Base-by-base conservation (phyloP, 64 coral and sea anemone species). In the Hydrozoanthus tunicans region DNA sequence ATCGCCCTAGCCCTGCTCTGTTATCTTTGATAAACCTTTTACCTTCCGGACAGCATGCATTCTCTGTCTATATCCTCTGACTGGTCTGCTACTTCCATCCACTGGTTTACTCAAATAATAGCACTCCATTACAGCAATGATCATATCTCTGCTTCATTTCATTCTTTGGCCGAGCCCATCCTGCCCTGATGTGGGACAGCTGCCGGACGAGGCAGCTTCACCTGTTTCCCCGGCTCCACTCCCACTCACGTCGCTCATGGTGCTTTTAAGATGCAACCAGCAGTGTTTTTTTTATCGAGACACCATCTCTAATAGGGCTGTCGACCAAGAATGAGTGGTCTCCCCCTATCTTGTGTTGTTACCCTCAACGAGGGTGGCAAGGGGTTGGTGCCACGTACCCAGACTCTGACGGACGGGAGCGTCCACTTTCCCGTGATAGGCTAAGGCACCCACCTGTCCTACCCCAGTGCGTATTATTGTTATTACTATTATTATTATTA, bases 21-120 rank as follows among this genome's bases (percentile, higher is more conserved):
- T 91, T 91, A 80, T 79, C 76, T 80, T 91, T 91, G 89, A 77
- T 66, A 91, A 79, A 53, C 74, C 76, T 79, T 62, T 91, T 91
- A 20, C 89, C 75, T 91, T 67, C 89, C 74, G 80, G 59, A 55
- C 89, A 79, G 75, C 60, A 91, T 91, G 89, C 75, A 91, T 91
- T 91, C 89, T 91, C 89, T 73, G 90, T 82, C 79, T 91, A 82
- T 91, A 82, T 91, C 90, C 90, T 91, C 79, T 91, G 67, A 91
- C 59, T 72, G 79, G 64, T 91, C 79, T 82, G 70, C 76, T 75
- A 79, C 62, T 91, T 91, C 53, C 61, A 91, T 91, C 89, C 43
- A 91, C 89, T 91, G 77, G 89, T 80, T 80, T 91, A 80, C 89
- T 80, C 60, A 91, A 62, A 79, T 79, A 91, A 56, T 81, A 91